Evolutionary conservation across 2,113 vertebrate genomes (phyloP).

Genomic region (Machaerirhynchus nigripectus): DNA sequence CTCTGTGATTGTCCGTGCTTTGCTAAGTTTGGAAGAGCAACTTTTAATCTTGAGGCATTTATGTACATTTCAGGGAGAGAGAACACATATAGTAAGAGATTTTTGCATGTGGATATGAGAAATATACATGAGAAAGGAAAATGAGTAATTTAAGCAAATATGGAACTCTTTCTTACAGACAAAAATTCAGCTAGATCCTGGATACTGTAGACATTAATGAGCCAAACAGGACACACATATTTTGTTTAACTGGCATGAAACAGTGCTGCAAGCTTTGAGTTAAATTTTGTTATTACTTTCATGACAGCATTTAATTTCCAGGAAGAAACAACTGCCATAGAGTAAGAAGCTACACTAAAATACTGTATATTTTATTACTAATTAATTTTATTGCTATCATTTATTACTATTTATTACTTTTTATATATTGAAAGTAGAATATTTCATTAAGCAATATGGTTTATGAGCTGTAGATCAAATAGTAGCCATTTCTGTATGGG

Average conservation of each 20-base stretch:
- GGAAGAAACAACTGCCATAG: neutral
- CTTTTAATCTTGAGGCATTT: neutral
- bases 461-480: neutral
- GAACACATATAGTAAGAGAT: neutral
- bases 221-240: neutral
- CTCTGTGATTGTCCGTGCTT: neutral
- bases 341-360: neutral
- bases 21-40: neutral
- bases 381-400: too few relatives aligned
- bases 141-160: neutral
- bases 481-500: neutral
- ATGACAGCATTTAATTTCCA: neutral
- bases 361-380: neutral
- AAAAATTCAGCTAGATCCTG: neutral
- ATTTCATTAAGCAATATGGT: neutral
- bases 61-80: neutral
- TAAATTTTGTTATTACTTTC: neutral
- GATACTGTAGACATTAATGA: neutral
- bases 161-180: neutral
- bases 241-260: neutral
- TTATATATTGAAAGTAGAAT: neutral
- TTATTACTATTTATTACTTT: neutral
- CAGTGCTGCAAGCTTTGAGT: neutral
- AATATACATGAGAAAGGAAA: neutral
- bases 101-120: neutral